Evolutionary conservation across 1,140 invertebrate species (phyloP).

Genomic region (Macrocentrus cingulum): DNA sequence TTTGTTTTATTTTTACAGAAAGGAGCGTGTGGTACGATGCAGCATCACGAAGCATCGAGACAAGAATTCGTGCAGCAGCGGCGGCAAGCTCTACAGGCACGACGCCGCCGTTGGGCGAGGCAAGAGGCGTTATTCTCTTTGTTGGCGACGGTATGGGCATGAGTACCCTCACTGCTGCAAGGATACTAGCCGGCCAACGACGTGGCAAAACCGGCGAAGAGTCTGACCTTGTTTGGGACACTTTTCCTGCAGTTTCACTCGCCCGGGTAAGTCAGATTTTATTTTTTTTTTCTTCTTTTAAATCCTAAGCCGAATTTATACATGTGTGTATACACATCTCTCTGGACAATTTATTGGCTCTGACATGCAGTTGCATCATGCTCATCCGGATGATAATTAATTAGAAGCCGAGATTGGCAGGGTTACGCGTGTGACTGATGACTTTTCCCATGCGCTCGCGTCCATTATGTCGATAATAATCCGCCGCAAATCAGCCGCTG

Average conservation of each 20-base stretch:
- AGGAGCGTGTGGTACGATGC: slow-evolving; percentile 45
- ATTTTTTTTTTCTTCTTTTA: slow-evolving; percentile 13
- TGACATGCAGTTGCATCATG: slow-evolving; percentile 19
- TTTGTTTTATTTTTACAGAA: slow-evolving; percentile 39
- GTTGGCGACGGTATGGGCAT: slow-evolving; percentile 83
- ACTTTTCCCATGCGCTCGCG: not conserved
- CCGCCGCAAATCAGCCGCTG: slow-evolving; percentile 1
- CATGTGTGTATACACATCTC: not conserved
- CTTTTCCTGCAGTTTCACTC: slow-evolving; percentile 71
- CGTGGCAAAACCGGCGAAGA: slow-evolving; percentile 66
- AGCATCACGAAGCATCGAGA: slow-evolving; percentile 41
- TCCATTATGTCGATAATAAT: slow-evolving; percentile 24
- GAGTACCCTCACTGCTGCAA: slow-evolving; percentile 72
- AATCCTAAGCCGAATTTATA: not conserved
- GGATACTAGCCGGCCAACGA: slow-evolving; percentile 67
- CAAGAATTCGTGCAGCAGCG: slow-evolving; percentile 38
- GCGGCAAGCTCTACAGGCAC: slow-evolving; percentile 35
- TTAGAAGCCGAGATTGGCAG: slow-evolving; percentile 29
- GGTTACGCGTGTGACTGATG: slow-evolving; percentile 20
- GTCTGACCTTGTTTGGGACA: slow-evolving; percentile 69
- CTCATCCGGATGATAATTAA: slow-evolving; percentile 45
- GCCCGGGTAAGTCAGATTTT: slow-evolving; percentile 66
- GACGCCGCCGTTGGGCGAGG: slow-evolving; percentile 37
- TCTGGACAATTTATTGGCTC: not conserved
- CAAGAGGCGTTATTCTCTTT: slow-evolving; percentile 68